These are phyloP conservation scores for Hypanus sabinus DNA, from an alignment of 2,113 vertebrate genomes.

Conservation along the genomic window DNA sequence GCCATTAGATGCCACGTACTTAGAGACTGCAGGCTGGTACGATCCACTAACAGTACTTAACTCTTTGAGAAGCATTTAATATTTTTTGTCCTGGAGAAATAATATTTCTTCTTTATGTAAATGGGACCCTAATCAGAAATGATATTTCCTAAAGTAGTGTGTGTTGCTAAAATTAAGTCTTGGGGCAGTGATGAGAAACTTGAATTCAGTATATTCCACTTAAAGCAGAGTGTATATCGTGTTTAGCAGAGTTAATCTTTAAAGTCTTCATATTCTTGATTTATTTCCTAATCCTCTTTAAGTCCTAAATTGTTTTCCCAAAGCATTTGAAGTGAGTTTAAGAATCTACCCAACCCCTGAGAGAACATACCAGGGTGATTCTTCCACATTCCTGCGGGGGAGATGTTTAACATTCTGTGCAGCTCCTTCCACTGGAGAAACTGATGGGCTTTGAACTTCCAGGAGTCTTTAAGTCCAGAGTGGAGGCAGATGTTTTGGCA, in stretches of 20 bases:
- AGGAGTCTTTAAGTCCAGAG: too few relatives aligned
- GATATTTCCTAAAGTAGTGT: background rate
- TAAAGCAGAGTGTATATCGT: constrained; percentile 16
- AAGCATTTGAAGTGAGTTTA: background rate
- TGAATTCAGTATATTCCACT: background rate
- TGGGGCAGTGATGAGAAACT: constrained; percentile 15
- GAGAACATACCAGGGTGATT: background rate
- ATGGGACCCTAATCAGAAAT: background rate
- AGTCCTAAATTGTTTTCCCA: background rate
- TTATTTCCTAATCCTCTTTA: background rate
- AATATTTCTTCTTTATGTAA: background rate
- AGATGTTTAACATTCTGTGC: background rate
- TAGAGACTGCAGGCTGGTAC: constrained; percentile 34
- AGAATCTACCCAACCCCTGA: background rate
- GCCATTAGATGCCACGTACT: constrained; percentile 96
- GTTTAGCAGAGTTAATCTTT: background rate
- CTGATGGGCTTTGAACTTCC: background rate
- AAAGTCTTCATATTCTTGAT: background rate
- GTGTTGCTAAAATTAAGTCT: background rate
- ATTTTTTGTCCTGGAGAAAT: constrained; percentile 30
- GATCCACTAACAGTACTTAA: constrained; percentile 18
- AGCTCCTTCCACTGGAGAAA: background rate
- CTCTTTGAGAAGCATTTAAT: constrained; percentile 33
- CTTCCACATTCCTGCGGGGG: background rate
- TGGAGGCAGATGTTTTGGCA: background rate